Evolutionary conservation across 2,113 vertebrate species (phyloP).

Genomic region (Noctilio leporinus): DNA sequence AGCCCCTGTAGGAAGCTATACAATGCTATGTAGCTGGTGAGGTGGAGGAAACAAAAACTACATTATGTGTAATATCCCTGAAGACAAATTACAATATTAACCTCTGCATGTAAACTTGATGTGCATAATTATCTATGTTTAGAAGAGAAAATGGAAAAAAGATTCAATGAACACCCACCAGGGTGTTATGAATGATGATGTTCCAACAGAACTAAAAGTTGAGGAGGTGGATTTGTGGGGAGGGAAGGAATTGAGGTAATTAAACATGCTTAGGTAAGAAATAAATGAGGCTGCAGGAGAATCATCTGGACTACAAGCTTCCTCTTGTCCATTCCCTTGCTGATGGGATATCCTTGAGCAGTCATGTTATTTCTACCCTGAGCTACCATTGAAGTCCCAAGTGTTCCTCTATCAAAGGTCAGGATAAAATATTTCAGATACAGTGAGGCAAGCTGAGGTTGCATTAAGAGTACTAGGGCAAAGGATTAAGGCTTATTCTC

Average conservation of each 20-base stretch:
- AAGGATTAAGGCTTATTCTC: neutral
- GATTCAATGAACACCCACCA: conserved; percentile 37
- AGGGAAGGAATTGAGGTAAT: neutral
- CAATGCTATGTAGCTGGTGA: conserved; percentile 25
- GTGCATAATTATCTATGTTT: conserved; percentile 48
- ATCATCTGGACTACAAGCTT: neutral
- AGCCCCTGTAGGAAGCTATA: neutral
- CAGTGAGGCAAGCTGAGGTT: neutral
- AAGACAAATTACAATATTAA: conserved; percentile 61
- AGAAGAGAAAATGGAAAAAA: conserved; percentile 45
- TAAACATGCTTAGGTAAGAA: neutral
- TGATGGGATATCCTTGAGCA: neutral
- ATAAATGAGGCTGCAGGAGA: neutral
- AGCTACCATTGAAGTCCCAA: neutral
- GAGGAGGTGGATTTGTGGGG: neutral
- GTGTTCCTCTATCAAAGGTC: neutral
- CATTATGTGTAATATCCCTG: conserved; percentile 34
- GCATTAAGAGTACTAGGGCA: neutral
- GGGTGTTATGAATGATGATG: conserved; percentile 29
- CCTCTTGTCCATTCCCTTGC: neutral
- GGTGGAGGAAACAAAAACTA: conserved; percentile 42
- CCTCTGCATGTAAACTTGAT: conserved; percentile 23
- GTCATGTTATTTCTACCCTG: accelerated
- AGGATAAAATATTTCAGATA: neutral
- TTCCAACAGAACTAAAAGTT: conserved; percentile 34